Base-by-base conservation (phyloP, 2,797 vertebrate species). In the Tokudaia tokunoshimensis region DNA sequence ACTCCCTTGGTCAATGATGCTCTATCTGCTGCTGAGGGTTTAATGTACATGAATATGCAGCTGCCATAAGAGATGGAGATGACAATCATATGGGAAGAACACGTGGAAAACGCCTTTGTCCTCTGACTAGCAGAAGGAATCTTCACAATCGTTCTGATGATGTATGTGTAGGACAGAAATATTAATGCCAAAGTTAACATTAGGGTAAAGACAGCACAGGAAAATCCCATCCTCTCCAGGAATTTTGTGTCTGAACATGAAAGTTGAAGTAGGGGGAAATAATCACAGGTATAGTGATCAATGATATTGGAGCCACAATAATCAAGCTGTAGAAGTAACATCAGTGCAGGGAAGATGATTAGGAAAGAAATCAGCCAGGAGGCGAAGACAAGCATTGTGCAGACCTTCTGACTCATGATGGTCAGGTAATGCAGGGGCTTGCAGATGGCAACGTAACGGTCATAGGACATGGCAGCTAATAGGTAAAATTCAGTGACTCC, bases 31-130 rank as follows among this genome's bases (percentile, higher is more conserved):
- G 93, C 95, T 24, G 96, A 96, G 3, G 84, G 85, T 2, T 96
- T 97, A 65, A 97, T 95, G 11, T 97, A 97, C 95, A 97, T 97
- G n/a, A 97, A 98, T 47, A 97, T 97, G 81, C 94, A 97, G 70
- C 93, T 97, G 2, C 96, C 97, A 59, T 97, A 97, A 70, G 96
- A 97, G 57, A 98, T 81, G 20, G 94, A 97, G 20, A 96, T 96
- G 44, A 97, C 97, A 55, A 94, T 95, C 92, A 97, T 93, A 61
- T 97, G 97, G 14, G 95, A 97, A 0, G 96, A 96, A 63, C 96
- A 97, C 0, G 93, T 97, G 37, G 97, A 97, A 92, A 97, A 97
- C 31, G 97, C 94, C 44, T 97, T 97, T 96, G 86, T 84, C 89
- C 97, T 97, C 67, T 96, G 96, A 44, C n/a, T 88, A 8, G 74